Base-by-base conservation (phyloP, 2,797 vertebrate genomes). In the Sebastes hopkinsi region DNA sequence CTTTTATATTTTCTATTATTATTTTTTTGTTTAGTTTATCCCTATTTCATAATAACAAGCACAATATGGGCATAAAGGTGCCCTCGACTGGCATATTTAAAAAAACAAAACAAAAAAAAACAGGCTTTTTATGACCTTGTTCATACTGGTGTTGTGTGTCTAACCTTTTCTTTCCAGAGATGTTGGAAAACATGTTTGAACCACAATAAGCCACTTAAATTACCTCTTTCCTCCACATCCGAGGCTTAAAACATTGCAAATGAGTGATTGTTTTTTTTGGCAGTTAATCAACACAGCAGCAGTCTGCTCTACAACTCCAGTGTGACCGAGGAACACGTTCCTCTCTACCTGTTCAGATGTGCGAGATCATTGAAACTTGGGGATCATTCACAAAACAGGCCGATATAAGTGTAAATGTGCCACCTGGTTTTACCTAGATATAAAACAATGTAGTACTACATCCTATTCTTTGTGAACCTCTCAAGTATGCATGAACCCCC, bases 1-100 rank as follows among this genome's bases (percentile, higher is more conserved):
- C 95, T 97, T 97, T 97, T 94, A 82, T 97, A 97, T 97, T 97
- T 97, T 97, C 90, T 97, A 95, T 97, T 95, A 94, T 95, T 75
- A 93, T 88, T 94, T 42, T 94, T 95, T 95, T 86, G 96, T 96
- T 95, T 64, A 42, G 77, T 91, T 91, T 54, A 67, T 85, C 90
- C 94, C 95, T 93, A 95, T 95, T 95, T 95, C 94, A 91, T 86
- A 88, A 95, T 5, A 95, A 95, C 14, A 96, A 96, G 94, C 95
- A 95, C 93, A 95, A 93, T 67, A 76, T 72, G 84, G 82, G 85
- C 88, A 79, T 68, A 72, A 62, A 62, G 91, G 93, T 95, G 95
- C 95, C 93, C 93, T 93, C 88, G 81, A 86, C 92, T 92, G 93
- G 92, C 92, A 82, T 95, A 75, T 92, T 87, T 34, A 16, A 78